Conservation (phyloP, 2,113 vertebrate genomes). For the Neolamprologus brichardi region DNA sequence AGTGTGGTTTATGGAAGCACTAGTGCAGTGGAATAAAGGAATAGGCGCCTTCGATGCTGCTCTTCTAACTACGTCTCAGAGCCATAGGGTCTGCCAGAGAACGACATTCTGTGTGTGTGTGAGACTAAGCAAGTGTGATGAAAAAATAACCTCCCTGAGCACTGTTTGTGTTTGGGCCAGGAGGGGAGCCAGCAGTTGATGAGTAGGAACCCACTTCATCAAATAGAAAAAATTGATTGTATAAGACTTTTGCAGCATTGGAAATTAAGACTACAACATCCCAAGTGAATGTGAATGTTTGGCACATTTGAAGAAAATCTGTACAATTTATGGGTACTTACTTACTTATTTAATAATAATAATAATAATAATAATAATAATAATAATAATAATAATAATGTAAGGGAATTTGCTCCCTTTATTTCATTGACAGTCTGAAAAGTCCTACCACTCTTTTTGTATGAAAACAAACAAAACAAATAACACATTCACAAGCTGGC, state of each 20-base stretch:
- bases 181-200: constrained; percentile 13
- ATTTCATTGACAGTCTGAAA: constrained; percentile 67
- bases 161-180: constrained; percentile 13
- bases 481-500: constrained; percentile 99
- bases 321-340: constrained; percentile 65
- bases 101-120: background rate
- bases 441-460: constrained; percentile 66
- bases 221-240: constrained; percentile 73
- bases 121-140: background rate
- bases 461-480: constrained; percentile 75
- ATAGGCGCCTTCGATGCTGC: background rate
- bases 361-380: constrained; percentile 39
- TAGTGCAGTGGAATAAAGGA: constrained; percentile 53
- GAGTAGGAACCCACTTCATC: background rate
- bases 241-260: constrained; percentile 88
- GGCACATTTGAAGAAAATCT: constrained; percentile 86
- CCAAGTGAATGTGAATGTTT: constrained; percentile 72
- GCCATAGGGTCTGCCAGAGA: background rate
- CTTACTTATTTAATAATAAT: constrained; percentile 23
- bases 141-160: constrained; percentile 37
- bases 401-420: constrained; percentile 46
- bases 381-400: constrained; percentile 30
- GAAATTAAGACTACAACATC: constrained; percentile 68
- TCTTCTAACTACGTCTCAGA: background rate
- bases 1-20: constrained; percentile 62